These are phyloP conservation scores for Limnephilus lunatus DNA, from an alignment of 2,888 invertebrate species.

Conservation along the genomic window DNA sequence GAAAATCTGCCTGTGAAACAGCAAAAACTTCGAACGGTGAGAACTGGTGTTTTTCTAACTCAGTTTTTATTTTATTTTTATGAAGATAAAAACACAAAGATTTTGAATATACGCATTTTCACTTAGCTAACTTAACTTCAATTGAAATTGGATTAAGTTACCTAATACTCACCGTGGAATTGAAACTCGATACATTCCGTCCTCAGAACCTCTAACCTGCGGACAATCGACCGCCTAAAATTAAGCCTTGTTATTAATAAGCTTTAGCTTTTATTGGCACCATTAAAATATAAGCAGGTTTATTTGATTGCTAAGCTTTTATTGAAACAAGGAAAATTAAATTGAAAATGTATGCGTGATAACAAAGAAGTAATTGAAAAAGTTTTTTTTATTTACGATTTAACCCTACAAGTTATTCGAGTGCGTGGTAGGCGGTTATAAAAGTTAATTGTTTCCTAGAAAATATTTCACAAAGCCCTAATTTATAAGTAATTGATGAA, in stretches of 20 bases:
- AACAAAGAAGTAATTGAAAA: constrained; percentile 2
- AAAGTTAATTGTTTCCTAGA: not conserved
- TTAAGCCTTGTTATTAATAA: not conserved
- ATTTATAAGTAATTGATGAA: not conserved
- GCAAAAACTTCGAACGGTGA: not conserved
- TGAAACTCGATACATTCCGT: not conserved
- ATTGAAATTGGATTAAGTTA: not conserved
- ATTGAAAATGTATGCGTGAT: not conserved
- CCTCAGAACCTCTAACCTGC: not conserved
- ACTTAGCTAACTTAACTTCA: not conserved
- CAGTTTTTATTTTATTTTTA: not conserved
- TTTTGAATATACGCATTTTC: not conserved
- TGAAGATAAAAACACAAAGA: not conserved
- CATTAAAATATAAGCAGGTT: not conserved
- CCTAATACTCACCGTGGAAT: not conserved
- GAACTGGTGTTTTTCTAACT: not conserved
- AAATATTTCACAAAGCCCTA: not conserved
- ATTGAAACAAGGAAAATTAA: not conserved
- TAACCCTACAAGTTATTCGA: constrained; percentile 9
- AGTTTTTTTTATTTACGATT: not conserved
- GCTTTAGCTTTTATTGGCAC: not conserved
- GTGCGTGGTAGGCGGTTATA: constrained; percentile 4
- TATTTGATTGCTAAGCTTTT: not conserved
- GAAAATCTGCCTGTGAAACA: not conserved
- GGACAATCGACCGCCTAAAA: not conserved